These are phyloP conservation scores for Mimas tiliae DNA, from an alignment of 2,888 invertebrate genomes.

Conservation along the genomic window DNA sequence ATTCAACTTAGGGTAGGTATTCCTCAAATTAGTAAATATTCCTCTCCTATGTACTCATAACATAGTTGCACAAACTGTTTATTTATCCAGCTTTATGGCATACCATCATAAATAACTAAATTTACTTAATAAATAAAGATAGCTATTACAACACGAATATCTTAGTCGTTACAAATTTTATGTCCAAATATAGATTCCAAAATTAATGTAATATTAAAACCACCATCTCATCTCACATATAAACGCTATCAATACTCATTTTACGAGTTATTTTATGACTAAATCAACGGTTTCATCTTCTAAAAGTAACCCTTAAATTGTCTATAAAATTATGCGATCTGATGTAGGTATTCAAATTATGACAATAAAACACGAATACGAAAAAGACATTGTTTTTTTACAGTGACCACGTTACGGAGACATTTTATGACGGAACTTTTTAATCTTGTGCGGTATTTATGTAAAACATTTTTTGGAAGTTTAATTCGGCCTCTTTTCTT, in stretches of 20 bases:
- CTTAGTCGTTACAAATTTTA: constrained; percentile 19
- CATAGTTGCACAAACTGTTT: too few relatives aligned
- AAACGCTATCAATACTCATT: constrained; percentile 64
- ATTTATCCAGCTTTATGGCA: too few relatives aligned
- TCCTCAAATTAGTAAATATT: too few relatives aligned
- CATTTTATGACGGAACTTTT: constrained; percentile 30
- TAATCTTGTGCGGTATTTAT: constrained; percentile 28
- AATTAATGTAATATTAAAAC: constrained; percentile 45
- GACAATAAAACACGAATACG: constrained; percentile 55
- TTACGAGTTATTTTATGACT: constrained; percentile 72
- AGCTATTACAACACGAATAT: constrained; percentile 6
- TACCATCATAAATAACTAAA: too few relatives aligned
- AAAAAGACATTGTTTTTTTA: constrained; percentile 44
- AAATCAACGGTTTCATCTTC: constrained; percentile 76
- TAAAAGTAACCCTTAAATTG: constrained; percentile 73
- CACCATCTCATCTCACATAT: constrained; percentile 62
- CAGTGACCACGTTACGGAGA: constrained; percentile 25
- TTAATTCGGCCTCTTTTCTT: constrained; percentile 17
- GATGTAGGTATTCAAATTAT: constrained; percentile 58
- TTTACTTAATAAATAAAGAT: too few relatives aligned
- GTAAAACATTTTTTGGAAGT: constrained; percentile 28
- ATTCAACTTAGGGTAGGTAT: too few relatives aligned
- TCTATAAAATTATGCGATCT: constrained; percentile 70
- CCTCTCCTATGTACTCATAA: too few relatives aligned
- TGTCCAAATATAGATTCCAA: constrained; percentile 42